phyloP scores from a whole-genome alignment of 2,113 vertebrate genomes.

The Rhagologus leucostigma region DNA sequence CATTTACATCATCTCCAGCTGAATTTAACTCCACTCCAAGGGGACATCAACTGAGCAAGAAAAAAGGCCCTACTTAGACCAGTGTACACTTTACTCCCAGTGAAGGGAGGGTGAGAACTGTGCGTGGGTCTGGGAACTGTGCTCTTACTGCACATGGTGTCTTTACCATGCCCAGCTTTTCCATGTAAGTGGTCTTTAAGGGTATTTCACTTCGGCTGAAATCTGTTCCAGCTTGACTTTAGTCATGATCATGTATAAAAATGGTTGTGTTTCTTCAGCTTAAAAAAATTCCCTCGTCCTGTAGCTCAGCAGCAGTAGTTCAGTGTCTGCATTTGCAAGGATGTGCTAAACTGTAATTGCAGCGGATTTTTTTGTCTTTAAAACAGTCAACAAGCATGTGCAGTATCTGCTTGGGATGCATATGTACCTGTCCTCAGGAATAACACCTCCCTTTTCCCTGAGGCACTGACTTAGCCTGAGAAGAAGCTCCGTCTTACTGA shows the following conservation, averaged over 20 bases:
- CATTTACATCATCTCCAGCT: background rate
- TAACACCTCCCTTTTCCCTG: background rate
- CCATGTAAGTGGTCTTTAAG: background rate
- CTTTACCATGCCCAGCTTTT: background rate
- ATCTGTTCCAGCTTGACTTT: background rate
- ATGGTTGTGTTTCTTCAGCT: background rate
- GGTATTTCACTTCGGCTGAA: background rate
- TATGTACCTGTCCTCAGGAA: background rate
- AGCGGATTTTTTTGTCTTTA: background rate
- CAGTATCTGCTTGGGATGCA: background rate
- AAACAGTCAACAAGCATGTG: background rate
- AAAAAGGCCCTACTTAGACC: background rate
- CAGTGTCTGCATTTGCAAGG: background rate
- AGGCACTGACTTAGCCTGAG: background rate
- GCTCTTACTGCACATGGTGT: background rate
- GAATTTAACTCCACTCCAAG: background rate
- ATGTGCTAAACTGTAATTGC: background rate
- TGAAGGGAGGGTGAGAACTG: background rate
- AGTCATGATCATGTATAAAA: background rate
- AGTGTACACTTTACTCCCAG: rapidly evolving
- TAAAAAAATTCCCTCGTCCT: background rate
- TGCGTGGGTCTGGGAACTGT: background rate
- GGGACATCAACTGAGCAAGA: background rate
- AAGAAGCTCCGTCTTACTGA: background rate
- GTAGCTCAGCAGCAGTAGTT: background rate